Percentiles rank a stretch among this genome's conserved stretches.
phyloP scores from a whole-genome alignment of 2,113 vertebrate species.

The Daboia siamensis region DNA sequence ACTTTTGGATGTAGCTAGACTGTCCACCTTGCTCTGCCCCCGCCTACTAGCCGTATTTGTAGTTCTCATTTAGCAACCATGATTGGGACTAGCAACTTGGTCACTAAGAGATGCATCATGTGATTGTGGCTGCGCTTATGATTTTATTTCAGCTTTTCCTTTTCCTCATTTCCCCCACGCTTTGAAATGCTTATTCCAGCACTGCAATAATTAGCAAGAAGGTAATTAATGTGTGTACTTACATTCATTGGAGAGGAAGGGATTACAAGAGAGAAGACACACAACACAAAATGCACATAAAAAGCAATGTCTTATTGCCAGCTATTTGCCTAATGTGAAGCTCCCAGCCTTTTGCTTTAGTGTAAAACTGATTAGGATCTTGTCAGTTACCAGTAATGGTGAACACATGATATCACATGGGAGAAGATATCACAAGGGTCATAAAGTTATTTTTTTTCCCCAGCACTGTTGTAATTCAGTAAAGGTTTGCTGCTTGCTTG shows the following conservation, averaged over 20 bases:
- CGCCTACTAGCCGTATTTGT: background rate
- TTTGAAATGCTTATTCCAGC: background rate
- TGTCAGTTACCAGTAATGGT: background rate
- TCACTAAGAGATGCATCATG: background rate
- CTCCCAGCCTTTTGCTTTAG: background rate
- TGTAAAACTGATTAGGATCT: background rate
- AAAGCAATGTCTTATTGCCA: background rate
- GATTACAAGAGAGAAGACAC: background rate
- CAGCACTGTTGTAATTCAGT: background rate
- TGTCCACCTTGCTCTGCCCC: background rate
- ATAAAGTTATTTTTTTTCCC: background rate
- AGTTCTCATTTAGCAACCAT: background rate
- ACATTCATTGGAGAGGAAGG: background rate
- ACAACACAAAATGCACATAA: background rate
- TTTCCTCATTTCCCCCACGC: background rate
- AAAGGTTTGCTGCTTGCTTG: background rate
- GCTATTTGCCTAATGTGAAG: background rate
- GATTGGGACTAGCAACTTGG: background rate
- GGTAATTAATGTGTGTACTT: background rate
- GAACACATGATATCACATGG: background rate
- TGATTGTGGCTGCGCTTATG: background rate
- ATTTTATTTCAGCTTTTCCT: background rate
- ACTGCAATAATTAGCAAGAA: background rate
- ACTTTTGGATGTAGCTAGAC: background rate
- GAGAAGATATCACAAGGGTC: background rate